phyloP scores from a whole-genome alignment of 1,140 invertebrate genomes.

The Pachyrhynchus sulphureomaculatus region DNA sequence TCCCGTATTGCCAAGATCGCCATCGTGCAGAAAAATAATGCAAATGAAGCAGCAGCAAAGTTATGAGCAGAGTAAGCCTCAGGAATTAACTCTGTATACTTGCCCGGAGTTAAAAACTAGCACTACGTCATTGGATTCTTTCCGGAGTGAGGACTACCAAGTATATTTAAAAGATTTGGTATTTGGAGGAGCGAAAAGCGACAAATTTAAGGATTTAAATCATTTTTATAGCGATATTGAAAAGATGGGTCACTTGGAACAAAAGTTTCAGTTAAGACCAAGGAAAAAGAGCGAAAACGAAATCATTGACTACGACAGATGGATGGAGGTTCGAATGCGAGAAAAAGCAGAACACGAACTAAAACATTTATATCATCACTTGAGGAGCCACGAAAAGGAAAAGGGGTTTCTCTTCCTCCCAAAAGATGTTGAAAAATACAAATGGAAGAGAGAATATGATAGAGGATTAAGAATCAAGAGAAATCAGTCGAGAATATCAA shows the following conservation, averaged over 20 bases:
- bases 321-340: slow-evolving; percentile 76
- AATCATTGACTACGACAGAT: slow-evolving; percentile 83
- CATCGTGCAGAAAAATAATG: slow-evolving; percentile 64
- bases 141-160: slow-evolving; percentile 59
- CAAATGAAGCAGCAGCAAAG: slow-evolving; percentile 42
- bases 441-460: slow-evolving; percentile 69
- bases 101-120: slow-evolving; percentile 44
- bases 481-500: slow-evolving; percentile 84
- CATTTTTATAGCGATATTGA: slow-evolving; percentile 85
- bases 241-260: slow-evolving; percentile 80
- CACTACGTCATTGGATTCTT: slow-evolving; percentile 40
- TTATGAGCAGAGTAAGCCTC: too few relatives aligned
- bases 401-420: slow-evolving; percentile 81
- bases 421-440: slow-evolving; percentile 66
- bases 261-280: slow-evolving; percentile 66
- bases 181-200: slow-evolving; percentile 71
- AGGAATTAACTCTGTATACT: slow-evolving; percentile 24
- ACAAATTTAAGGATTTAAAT: slow-evolving; percentile 81
- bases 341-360: slow-evolving; percentile 82
- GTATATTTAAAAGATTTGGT: slow-evolving; percentile 71
- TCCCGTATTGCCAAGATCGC: slow-evolving; percentile 62
- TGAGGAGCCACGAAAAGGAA: slow-evolving; percentile 76
- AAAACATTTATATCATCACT: slow-evolving; percentile 72
- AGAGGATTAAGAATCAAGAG: slow-evolving; percentile 75
- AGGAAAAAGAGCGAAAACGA: slow-evolving; percentile 72